Percentiles rank a stretch among this genome's conserved stretches.
Evolutionary conservation across 2,888 invertebrate species (phyloP).

Genomic region (Cerastoderma edule): DNA sequence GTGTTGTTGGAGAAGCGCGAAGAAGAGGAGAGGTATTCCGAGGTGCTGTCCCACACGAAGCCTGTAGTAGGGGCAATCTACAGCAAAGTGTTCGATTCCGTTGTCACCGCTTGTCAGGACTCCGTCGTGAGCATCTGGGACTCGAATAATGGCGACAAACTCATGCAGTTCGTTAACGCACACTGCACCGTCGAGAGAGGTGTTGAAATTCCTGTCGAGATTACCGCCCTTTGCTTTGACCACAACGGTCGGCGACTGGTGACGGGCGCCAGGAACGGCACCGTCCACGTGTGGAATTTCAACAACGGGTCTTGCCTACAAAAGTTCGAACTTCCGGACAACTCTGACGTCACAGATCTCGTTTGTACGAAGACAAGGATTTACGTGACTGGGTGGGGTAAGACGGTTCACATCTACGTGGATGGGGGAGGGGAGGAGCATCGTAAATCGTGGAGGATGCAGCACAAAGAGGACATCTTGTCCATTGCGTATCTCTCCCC

Average conservation of each 20-base stretch:
- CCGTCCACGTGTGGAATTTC: constrained; percentile 93
- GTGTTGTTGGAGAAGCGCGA: constrained; percentile 69
- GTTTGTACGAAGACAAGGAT: constrained; percentile 87
- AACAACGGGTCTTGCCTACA: constrained; percentile 90
- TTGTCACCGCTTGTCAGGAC: constrained; percentile 91
- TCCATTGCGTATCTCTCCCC: constrained; percentile 86
- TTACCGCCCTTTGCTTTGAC: constrained; percentile 91
- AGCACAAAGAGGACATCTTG: constrained; percentile 91
- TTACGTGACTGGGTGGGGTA: constrained; percentile 92
- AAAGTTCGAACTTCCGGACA: constrained; percentile 87
- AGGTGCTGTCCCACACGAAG: constrained; percentile 86
- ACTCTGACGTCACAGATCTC: constrained; percentile 86
- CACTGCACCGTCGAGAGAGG: constrained; percentile 89
- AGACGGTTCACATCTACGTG: constrained; percentile 77
- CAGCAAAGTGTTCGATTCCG: constrained; percentile 88
- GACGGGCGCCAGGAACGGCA: constrained; percentile 92
- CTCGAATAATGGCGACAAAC: constrained; percentile 87
- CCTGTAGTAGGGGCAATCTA: constrained; percentile 89
- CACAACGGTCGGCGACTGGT: constrained; percentile 89
- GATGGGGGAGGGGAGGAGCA: constrained; percentile 84
- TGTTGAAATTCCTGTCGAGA: constrained; percentile 88
- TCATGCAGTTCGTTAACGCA: constrained; percentile 76
- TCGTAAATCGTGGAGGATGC: constrained; percentile 88
- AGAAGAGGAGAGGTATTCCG: constrained; percentile 66
- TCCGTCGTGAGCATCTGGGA: constrained; percentile 94